Evolutionary conservation across 2,888 invertebrate species (phyloP), one percentile per base, ranked within the genome.

Genomic region (Clostera curtula): DNA sequence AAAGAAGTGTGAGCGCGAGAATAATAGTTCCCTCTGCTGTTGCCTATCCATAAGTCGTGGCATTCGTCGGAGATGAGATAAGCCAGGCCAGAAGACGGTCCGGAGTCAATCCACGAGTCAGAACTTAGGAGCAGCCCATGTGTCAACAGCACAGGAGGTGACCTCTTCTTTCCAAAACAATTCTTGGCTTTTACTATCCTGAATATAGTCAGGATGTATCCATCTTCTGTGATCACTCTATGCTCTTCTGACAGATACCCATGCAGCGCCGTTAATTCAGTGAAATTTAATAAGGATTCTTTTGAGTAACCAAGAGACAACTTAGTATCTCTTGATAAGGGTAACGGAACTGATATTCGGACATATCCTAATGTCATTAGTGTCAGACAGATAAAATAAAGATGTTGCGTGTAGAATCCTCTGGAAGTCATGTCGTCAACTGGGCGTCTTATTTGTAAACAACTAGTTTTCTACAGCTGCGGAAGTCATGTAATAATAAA

Each of bases 1-100:
- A 77, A 43, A 1, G 51, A 56, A 27, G 32, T 29, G 10, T 91
- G 91, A 5, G 58, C 68, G 13, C 47, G 32, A 4, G 86, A 83
- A 52, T 89, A 90, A 33, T 66, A 54, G 23, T 63, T 71, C 0
- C 72, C 72, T 10, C 72, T 50, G 21, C 48, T 44, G 24, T 68
- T 71, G 6, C 64, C 69, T 0, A 64, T 37, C 72, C 72, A 48
- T 1, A 48, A 29, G 12, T 48, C 47, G 7, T 41, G 37, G 8
- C 47, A 47, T 2, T 48, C 46, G 13, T 50, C 51, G 1, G 64
- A 40, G 2, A 63, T 43, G 3, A 63, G 43, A 17, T 62, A 64
- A 0, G 51, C 60, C 1, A 64, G 31, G 4, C 58, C 57, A n/a
- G 60, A 41, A 10, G 31, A 25, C 0, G 74, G 69, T 0, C 76